phyloP scores from a whole-genome alignment of 2,113 vertebrate genomes.

The Monopterus albus region DNA sequence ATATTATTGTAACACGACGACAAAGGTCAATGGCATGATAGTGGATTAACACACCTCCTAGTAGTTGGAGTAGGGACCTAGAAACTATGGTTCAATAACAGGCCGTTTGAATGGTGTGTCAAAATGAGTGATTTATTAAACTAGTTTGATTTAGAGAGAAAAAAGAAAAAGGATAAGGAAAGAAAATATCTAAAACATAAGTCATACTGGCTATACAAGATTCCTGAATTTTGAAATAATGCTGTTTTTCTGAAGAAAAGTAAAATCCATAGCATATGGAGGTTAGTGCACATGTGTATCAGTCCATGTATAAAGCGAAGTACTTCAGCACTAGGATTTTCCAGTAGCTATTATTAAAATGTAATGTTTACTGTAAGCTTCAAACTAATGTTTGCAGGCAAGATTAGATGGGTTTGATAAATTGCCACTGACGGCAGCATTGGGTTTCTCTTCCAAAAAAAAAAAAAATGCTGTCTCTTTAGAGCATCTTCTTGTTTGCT shows the following conservation, averaged over 20 bases:
- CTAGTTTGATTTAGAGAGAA: too few species aligned
- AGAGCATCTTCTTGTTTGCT: constrained; percentile 31
- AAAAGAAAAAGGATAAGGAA: too few species aligned
- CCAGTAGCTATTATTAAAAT: neutral
- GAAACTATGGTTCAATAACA: too few species aligned
- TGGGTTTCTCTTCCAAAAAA: constrained; percentile 24
- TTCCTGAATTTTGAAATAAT: neutral
- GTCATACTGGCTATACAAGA: too few species aligned
- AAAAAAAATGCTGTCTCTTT: constrained; percentile 32
- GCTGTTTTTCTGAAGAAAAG: neutral
- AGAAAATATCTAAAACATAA: too few species aligned
- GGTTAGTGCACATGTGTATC: neutral
- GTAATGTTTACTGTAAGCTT: neutral
- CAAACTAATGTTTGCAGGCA: neutral
- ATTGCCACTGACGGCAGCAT: constrained; percentile 35
- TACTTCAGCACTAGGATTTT: neutral
- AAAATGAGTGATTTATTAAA: too few species aligned
- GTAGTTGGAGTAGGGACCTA: too few species aligned
- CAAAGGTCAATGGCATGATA: too few species aligned
- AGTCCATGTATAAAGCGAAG: neutral
- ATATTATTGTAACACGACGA: too few species aligned
- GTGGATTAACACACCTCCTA: too few species aligned
- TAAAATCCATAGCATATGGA: neutral
- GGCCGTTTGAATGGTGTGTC: too few species aligned
- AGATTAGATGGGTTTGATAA: constrained; percentile 31